phyloP scores from a whole-genome alignment of 2,113 vertebrate species.

The Perca schrenkii region DNA sequence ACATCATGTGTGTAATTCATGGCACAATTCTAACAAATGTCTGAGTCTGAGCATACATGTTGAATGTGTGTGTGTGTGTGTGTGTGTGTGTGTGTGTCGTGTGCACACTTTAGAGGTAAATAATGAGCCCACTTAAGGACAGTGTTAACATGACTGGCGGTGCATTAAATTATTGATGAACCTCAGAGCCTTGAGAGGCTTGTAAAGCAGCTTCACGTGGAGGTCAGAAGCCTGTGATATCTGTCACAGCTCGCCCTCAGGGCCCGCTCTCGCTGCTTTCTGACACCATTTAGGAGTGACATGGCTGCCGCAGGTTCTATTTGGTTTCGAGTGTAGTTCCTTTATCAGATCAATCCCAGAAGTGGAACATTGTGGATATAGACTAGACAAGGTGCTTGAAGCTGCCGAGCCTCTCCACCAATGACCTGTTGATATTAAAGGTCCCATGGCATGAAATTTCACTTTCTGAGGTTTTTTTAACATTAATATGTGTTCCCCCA shows the following conservation, averaged over 20 bases:
- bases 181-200: slow-evolving; percentile 54
- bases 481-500: too few relatives aligned
- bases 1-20: too few relatives aligned
- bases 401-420: too few relatives aligned
- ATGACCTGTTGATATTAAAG: too few relatives aligned
- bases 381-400: too few relatives aligned
- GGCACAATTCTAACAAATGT: not conserved
- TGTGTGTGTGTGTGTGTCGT: slow-evolving; percentile 8
- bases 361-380: too few relatives aligned
- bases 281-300: slow-evolving; percentile 58
- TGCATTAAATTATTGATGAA: slow-evolving; percentile 79
- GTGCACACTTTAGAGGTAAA: slow-evolving; percentile 10
- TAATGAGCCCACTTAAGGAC: slow-evolving; percentile 64
- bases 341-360: not conserved
- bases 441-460: too few relatives aligned
- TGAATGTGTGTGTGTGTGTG: slow-evolving; percentile 14
- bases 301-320: slow-evolving; percentile 21
- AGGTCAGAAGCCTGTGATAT: slow-evolving; percentile 62
- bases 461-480: too few relatives aligned
- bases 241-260: slow-evolving; percentile 48
- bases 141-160: slow-evolving; percentile 61
- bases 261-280: slow-evolving; percentile 26
- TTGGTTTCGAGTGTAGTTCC: not conserved
- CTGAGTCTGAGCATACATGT: slow-evolving; percentile 1
- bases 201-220: slow-evolving; percentile 66